Base-by-base conservation (phyloP, 2,888 invertebrate genomes). In the Brenthis daphne region DNA sequence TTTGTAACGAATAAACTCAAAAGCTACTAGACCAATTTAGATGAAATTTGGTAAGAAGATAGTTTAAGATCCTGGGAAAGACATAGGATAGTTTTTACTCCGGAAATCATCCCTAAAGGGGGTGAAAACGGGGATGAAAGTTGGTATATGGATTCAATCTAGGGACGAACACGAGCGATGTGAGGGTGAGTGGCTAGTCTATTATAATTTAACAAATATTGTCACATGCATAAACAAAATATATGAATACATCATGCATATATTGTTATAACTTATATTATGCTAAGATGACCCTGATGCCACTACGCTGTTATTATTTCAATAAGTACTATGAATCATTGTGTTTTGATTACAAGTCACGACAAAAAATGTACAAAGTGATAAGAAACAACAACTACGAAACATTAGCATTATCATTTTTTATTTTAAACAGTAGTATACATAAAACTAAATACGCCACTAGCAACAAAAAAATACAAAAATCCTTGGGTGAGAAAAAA, bases 261-360 rank as follows among this genome's bases (percentile, higher is more conserved):
- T 65, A 69, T 71, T 71, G 71, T 71, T 57, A 71, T 37, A 37
- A 37, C 37, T 37, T 8, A 37, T 68, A 66, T 64, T 71, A 66
- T 69, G 64, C 64, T 71, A 64, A 71, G 66, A 69, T 64, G 69
- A 57, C 61, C 66, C 69, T 71, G 71, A 69, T 66, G 53, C 37
- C 60, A 69, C 66, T 71, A 64, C 56, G 16, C 53, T 71, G 66
- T 64, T 71, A 50, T 68, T 71, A 66, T 66, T 71, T 60, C 66
- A 71, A 71, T 71, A 57, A 64, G 64, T 64, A 57, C 64, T 60
- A 72, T 77, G 73, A 73, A 68, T 64, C 72, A 73, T 72, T 75
- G 70, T 74, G 74, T 69, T 72, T 65, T 65, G 50, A 61, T 11
- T 24, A 24, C 20, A 58, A 33, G 51, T n/a, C 33, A 33, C 50